phyloP scores from a whole-genome alignment of 2,113 vertebrate species.

The Uria aalge region DNA sequence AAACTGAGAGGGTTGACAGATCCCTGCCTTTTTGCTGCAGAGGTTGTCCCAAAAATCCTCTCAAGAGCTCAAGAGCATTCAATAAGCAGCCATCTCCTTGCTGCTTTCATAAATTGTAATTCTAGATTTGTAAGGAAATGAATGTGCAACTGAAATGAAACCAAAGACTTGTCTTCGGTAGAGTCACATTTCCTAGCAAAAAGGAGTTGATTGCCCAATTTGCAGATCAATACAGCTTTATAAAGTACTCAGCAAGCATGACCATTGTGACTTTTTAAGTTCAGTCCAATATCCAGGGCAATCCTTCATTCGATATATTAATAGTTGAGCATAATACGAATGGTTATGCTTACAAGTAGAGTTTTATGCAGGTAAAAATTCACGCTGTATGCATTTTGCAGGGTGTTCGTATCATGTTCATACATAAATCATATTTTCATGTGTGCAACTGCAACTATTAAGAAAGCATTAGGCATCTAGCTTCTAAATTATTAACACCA shows the following conservation, averaged over 20 bases:
- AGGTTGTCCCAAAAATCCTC: neutral
- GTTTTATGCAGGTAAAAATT: neutral
- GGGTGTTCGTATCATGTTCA: neutral
- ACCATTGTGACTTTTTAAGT: neutral
- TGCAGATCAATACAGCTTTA: neutral
- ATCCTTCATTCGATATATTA: neutral
- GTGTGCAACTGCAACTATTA: neutral
- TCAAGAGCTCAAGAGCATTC: neutral
- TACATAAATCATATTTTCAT: neutral
- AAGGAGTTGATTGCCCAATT: neutral
- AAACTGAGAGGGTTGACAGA: neutral
- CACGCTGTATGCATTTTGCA: neutral
- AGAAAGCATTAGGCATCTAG: neutral
- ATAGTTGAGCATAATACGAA: neutral
- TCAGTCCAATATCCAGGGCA: neutral
- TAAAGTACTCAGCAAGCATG: neutral
- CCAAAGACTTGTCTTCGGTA: neutral
- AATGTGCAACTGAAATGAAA: neutral
- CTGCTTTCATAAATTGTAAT: neutral
- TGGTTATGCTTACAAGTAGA: neutral
- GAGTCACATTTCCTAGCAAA: neutral
- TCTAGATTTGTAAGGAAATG: neutral
- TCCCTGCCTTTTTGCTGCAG: neutral
- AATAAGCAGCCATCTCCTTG: neutral
- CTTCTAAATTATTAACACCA: neutral